Base-by-base conservation (phyloP, 2,888 invertebrate genomes). In the Rhingia campestris region DNA sequence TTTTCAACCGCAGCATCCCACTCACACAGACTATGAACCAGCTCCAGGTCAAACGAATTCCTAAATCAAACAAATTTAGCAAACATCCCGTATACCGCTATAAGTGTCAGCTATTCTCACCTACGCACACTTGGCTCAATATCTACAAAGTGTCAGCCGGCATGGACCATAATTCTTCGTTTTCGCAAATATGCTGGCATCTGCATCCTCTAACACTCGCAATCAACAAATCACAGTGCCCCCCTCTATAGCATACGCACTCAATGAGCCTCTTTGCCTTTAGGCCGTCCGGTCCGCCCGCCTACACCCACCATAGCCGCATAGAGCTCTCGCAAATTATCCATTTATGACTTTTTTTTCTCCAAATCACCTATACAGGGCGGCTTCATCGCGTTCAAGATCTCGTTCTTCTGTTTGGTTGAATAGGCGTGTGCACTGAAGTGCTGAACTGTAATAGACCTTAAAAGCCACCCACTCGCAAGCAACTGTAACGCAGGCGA, bases 391-490 rank as follows among this genome's bases (percentile, higher is more conserved):
- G 6, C 14, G 4, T 10, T 45, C 12, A 61, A 51, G 14, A 49
- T 47, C 58, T 37, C 22, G 10, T 6, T 10, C 12, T 6, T 14
- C 4, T 12, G 6, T 14, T 30, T 22, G 4, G 22, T 9, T 59
- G 51, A 51, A 63, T 63, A 45, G 53, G 73, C 63, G 73, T 63
- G 53, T 47, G 54, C 66, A 32, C 61, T 51, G 33, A 30, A 41
- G 61, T 53, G 61, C 61, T 63, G 51, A 61, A 63, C 37, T 73
- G 53, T 64, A 56, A 74, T 74, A n/a, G 63, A 49, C 64, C 66
- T 66, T 66, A 47, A 74, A 66, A 63, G 2, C 70, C 76, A 56
- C 69, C 79, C 53, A 72, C 79, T 51, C 70, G 51, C 70, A 33
- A 6, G 30, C 22, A 22, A 22, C 35, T 64, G 10, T 9, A 12